Evolutionary conservation across 2,113 vertebrate genomes (phyloP), one percentile per base, ranked within the genome.

Genomic region (Marmota flaviventris): DNA sequence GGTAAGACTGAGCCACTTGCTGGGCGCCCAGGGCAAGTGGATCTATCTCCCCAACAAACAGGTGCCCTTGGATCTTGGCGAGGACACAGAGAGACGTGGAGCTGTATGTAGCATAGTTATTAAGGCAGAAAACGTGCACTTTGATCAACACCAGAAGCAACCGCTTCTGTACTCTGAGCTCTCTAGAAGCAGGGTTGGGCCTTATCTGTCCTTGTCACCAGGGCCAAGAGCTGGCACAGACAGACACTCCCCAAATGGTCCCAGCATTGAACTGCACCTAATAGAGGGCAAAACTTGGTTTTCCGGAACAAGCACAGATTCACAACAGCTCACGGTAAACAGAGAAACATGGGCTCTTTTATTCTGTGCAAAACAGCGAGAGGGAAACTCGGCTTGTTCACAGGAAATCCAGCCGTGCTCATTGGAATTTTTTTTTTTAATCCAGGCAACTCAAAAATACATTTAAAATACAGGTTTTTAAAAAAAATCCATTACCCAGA

Each of bases 401-500:
- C 56, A 14, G n/a, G 93, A 73, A 95, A 83, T n/a, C 81, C 82
- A 53, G 0, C 12, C 32, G 5, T 72, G 18, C n/a, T 77, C 25
- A 3, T 5, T 79, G 14, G 77, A 63, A 61, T 77, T 45, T 70
- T 8, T 83, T 83, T 63, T 37, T 39, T 78, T 69, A 56, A 63
- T 18, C 39, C 75, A 27, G 1, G n/a, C 42, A 72, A 78, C 45
- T 72, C 34, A 84, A 88, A 86, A 91, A n/a, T 58, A n/a, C 24
- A 78, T 72, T 86, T 70, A 90, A 91, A 85, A 94, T 51, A 39
- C 9, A 37, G 84, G 37, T n/a, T n/a, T n/a, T n/a, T n/a, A n/a
- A n/a, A n/a, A n/a, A n/a, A n/a, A n/a, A n/a, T n/a, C n/a, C n/a
- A n/a, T 78, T 63, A n/a, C 65, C 88, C 45, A 65, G 45, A 91